A percentile compares a stretch with the other conserved stretches of the same genome.
These are phyloP conservation scores for Trachurus trachurus DNA, from an alignment of 2,797 vertebrate genomes.

Conservation along the genomic window DNA sequence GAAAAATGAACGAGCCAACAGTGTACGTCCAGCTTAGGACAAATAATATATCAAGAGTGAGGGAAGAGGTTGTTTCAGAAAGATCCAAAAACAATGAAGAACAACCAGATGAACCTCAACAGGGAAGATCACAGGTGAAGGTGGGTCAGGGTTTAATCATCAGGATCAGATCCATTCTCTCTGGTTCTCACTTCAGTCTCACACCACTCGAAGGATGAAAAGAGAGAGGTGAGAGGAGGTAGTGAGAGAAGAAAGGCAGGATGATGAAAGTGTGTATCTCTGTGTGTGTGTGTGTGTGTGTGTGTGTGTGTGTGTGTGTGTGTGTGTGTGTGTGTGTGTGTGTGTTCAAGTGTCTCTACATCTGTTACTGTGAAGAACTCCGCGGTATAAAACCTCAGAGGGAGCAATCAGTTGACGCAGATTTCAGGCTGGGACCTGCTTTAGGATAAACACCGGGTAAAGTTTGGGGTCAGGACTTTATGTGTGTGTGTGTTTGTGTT, in stretches of 20 bases:
- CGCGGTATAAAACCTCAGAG: constrained; percentile 1
- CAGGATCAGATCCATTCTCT: neutral
- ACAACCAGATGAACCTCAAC: neutral
- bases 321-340: no score
- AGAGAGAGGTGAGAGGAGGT: neutral
- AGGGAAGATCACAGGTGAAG: neutral
- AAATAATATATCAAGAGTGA: neutral
- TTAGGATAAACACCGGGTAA: neutral
- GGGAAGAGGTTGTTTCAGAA: neutral
- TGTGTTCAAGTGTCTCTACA: neutral
- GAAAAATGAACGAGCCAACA: no score
- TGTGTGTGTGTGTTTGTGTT: neutral
- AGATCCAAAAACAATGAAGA: neutral
- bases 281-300: neutral
- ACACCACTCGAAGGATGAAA: neutral
- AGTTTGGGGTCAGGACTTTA: neutral
- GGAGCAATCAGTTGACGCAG: neutral
- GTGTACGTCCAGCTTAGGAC: neutral
- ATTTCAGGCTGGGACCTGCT: constrained; percentile 14
- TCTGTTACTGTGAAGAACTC: constrained; percentile 2
- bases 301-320: neutral
- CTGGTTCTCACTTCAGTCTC: neutral
- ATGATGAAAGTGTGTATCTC: constrained; percentile 5
- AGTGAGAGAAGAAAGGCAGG: constrained; percentile 30
- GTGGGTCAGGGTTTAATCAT: neutral